Evolutionary conservation across 92 coral and sea anemone species (phyloP).

Genomic region (Phymanthus crucifer): DNA sequence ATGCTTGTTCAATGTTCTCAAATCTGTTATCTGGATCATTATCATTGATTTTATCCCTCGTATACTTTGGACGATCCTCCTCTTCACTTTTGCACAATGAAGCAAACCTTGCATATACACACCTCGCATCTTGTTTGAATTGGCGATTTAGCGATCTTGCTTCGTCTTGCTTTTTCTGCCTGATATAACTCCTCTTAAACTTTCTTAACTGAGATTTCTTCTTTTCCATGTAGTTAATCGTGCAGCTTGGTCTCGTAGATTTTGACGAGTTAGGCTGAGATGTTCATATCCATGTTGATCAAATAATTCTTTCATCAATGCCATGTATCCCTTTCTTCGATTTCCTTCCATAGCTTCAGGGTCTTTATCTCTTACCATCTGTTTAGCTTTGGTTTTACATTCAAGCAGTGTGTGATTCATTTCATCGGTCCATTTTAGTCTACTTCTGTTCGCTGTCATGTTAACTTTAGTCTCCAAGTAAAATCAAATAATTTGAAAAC

Average conservation of each 20-base stretch:
- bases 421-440: conserved; percentile 27
- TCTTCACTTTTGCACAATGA: too few species aligned
- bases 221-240: conserved; percentile 31
- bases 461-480: background rate
- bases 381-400: conserved; percentile 11
- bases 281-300: conserved; percentile 32
- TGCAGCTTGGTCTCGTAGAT: conserved; percentile 45
- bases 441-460: background rate
- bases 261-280: conserved; percentile 23
- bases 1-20: background rate
- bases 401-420: conserved; percentile 14
- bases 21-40: background rate
- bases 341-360: conserved; percentile 12
- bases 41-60: too few species aligned
- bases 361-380: background rate
- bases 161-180: conserved; percentile 32
- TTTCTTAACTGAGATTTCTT: conserved; percentile 19
- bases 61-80: too few species aligned
- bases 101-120: too few species aligned
- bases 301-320: conserved; percentile 25
- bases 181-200: conserved; percentile 14
- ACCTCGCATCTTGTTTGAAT: conserved; percentile 14
- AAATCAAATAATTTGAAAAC: background rate
- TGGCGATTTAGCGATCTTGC: conserved; percentile 29
- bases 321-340: conserved; percentile 34